These are phyloP conservation scores for Ecliptopera silaceata DNA, from an alignment of 2,888 invertebrate species.

Conservation along the genomic window DNA sequence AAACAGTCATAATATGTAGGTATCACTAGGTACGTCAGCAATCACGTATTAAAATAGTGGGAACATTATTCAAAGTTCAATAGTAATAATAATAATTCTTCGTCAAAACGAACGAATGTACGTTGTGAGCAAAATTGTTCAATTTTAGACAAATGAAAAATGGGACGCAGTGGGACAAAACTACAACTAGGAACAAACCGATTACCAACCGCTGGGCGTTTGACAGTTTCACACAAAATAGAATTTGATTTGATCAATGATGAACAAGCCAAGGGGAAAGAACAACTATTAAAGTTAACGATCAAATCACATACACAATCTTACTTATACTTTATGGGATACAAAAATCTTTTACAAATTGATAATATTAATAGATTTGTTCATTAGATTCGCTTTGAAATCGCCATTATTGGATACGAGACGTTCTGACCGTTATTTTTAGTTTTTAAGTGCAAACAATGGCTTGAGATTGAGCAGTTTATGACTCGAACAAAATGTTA, in stretches of 20 bases:
- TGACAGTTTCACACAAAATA: slow-evolving; percentile 36
- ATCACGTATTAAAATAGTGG: too few species aligned
- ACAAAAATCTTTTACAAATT: slow-evolving; percentile 8
- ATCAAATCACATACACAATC: background rate
- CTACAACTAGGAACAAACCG: background rate
- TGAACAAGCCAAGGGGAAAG: slow-evolving; percentile 32
- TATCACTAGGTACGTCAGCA: too few species aligned
- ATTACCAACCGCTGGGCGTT: slow-evolving; percentile 24
- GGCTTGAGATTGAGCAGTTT: too few species aligned
- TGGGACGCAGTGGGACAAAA: background rate
- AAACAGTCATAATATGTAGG: too few species aligned
- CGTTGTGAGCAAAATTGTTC: too few species aligned
- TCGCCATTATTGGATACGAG: background rate
- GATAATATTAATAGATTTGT: slow-evolving; percentile 14
- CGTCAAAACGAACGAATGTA: too few species aligned
- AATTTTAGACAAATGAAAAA: slow-evolving; percentile 8
- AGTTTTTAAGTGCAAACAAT: too few species aligned
- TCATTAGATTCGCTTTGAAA: slow-evolving; percentile 19
- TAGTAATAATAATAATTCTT: too few species aligned
- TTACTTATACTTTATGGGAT: slow-evolving; percentile 15
- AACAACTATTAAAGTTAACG: slow-evolving; percentile 32
- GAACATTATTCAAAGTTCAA: too few species aligned
- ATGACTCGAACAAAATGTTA: too few species aligned
- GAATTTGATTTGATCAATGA: slow-evolving; percentile 35
- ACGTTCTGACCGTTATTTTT: background rate